Conservation (phyloP, 2,797 vertebrate species). For the Rhincodon typus region DNA sequence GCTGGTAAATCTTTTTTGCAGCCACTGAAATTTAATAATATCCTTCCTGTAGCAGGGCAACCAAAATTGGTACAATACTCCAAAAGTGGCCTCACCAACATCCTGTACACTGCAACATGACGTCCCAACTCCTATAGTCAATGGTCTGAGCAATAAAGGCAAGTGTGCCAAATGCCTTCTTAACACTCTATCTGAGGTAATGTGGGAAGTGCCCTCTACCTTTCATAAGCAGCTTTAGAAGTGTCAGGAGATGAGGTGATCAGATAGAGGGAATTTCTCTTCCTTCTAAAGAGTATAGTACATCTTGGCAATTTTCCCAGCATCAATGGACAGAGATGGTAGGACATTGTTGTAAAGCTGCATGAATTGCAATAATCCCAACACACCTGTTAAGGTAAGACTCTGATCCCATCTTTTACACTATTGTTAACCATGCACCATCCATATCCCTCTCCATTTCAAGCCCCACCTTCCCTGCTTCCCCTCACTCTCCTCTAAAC, state of each 20-base stretch:
- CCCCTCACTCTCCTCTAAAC: not conserved
- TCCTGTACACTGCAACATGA: too few species aligned
- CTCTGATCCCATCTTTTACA: too few species aligned
- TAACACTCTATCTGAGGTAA: too few species aligned
- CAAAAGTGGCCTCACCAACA: too few species aligned
- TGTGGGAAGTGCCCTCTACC: not conserved
- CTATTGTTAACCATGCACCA: too few species aligned
- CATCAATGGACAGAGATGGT: not conserved
- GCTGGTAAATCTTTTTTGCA: too few species aligned
- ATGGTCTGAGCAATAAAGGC: too few species aligned
- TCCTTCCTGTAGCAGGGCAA: too few species aligned
- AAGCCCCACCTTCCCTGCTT: not conserved
- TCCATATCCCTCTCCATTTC: not conserved
- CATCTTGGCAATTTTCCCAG: not conserved
- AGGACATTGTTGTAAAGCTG: not conserved
- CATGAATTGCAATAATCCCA: not conserved
- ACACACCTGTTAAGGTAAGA: not conserved
- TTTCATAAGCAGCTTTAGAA: not conserved
- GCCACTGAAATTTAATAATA: too few species aligned
- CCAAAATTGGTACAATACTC: too few species aligned
- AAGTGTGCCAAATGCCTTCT: too few species aligned
- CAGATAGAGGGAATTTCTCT: not conserved
- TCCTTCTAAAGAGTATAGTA: not conserved
- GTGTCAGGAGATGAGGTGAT: not conserved
- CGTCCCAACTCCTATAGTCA: too few species aligned